Conservation (phyloP, 2,888 invertebrate species). For the Nycteola revayana region DNA sequence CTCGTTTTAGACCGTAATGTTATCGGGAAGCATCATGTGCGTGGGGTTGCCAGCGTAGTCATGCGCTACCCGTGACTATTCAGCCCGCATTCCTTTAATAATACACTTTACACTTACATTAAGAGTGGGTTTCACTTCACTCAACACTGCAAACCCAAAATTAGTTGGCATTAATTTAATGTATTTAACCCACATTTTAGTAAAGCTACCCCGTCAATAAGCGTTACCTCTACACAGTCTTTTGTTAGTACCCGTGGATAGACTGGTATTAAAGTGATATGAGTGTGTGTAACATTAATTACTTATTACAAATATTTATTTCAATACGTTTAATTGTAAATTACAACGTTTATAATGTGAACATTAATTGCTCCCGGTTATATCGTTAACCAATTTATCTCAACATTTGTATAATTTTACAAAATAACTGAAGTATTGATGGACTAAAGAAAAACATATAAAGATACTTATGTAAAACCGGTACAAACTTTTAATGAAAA, state of each 20-base stretch:
- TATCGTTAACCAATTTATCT: too few species aligned
- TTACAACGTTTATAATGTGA: not conserved
- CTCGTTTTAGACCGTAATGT: slow-evolving; percentile 35
- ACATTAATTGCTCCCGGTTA: too few species aligned
- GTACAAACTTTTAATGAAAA: too few species aligned
- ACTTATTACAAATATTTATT: slow-evolving; percentile 4
- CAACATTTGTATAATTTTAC: too few species aligned
- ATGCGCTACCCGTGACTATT: slow-evolving; percentile 78
- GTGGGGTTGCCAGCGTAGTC: slow-evolving; percentile 65
- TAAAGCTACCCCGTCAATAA: slow-evolving; percentile 53
- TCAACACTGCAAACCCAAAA: slow-evolving; percentile 81
- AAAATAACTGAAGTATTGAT: too few species aligned
- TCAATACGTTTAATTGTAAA: not conserved
- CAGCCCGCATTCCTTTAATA: slow-evolving; percentile 72
- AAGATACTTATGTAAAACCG: too few species aligned
- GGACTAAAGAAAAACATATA: too few species aligned
- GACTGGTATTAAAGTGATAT: slow-evolving; percentile 16
- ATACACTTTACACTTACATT: slow-evolving; percentile 74
- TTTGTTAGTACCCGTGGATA: slow-evolving; percentile 45
- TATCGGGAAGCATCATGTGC: slow-evolving; percentile 69
- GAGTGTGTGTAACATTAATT: slow-evolving; percentile 11
- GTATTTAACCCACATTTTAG: slow-evolving; percentile 52
- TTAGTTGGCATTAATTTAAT: slow-evolving; percentile 68
- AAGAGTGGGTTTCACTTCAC: slow-evolving; percentile 71
- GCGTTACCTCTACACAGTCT: slow-evolving; percentile 36